These are phyloP conservation scores for Chrysotoxum bicinctum DNA, from an alignment of 2,888 invertebrate species.

Conservation along the genomic window DNA sequence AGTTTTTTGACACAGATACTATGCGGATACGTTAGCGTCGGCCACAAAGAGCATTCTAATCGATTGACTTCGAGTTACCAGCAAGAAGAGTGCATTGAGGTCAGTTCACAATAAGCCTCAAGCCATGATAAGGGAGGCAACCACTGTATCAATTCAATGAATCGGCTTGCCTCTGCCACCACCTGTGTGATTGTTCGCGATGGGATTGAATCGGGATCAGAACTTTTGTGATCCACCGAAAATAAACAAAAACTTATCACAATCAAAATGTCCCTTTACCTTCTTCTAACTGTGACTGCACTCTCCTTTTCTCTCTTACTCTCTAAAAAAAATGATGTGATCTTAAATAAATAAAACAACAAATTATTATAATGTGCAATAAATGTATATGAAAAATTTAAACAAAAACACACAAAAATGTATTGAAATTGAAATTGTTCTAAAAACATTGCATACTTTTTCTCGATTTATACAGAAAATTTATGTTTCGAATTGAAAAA, in stretches of 20 bases:
- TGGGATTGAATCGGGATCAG: slow-evolving; percentile 57
- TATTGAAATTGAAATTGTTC: background rate
- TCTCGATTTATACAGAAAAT: slow-evolving; percentile 16
- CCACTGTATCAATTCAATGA: slow-evolving; percentile 30
- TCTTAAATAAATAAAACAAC: slow-evolving; percentile 46
- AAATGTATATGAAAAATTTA: slow-evolving; percentile 45
- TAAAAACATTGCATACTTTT: slow-evolving; percentile 19
- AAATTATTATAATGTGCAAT: slow-evolving; percentile 55
- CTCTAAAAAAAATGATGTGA: slow-evolving; percentile 56
- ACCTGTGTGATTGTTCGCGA: slow-evolving; percentile 47
- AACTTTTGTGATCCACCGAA: slow-evolving; percentile 63
- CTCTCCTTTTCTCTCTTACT: slow-evolving; percentile 1
- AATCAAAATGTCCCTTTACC: slow-evolving; percentile 29
- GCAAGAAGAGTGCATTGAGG: slow-evolving; percentile 68
- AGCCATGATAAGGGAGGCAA: slow-evolving; percentile 17
- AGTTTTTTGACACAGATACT: slow-evolving; percentile 82
- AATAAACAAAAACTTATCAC: slow-evolving; percentile 43
- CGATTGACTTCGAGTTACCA: slow-evolving; percentile 80
- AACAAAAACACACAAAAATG: background rate
- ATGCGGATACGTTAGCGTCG: slow-evolving; percentile 78
- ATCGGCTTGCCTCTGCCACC: background rate
- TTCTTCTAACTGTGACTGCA: slow-evolving; percentile 49
- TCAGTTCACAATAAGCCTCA: slow-evolving; percentile 14
- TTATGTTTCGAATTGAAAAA: background rate
- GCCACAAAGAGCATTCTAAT: slow-evolving; percentile 78